Conservation (phyloP, 30 jellyfish, hydroid and myxozoan species). For the Sanderia malayensis region DNA sequence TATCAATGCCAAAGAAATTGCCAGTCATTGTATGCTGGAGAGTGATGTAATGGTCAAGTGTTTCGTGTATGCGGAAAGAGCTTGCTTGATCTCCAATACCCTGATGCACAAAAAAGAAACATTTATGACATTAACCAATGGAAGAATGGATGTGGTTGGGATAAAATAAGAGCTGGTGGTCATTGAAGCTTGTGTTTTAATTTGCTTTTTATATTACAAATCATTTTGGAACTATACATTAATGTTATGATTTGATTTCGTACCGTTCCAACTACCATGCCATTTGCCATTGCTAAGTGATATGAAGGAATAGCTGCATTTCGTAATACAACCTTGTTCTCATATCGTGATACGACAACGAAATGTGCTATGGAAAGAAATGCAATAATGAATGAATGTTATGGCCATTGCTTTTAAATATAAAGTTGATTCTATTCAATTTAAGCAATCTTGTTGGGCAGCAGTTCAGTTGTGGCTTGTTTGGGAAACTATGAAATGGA, state of each 20-base stretch:
- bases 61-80: slow-evolving; percentile 71
- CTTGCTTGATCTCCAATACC: slow-evolving; percentile 82
- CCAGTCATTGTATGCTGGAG: slow-evolving; percentile 67
- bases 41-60: slow-evolving; percentile 65
- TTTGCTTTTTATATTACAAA: too few relatives aligned
- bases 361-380: slow-evolving; percentile 49
- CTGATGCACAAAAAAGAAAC: slow-evolving; percentile 11
- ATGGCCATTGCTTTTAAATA: too few relatives aligned
- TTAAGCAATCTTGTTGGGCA: too few relatives aligned
- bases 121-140: too few relatives aligned
- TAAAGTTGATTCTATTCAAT: too few relatives aligned
- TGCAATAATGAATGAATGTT: neutral
- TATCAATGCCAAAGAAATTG: slow-evolving; percentile 53
- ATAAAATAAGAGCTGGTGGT: too few relatives aligned
- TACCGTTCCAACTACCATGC: slow-evolving; percentile 65
- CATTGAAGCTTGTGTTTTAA: too few relatives aligned
- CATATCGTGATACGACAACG: slow-evolving; percentile 39
- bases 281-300: slow-evolving; percentile 62
- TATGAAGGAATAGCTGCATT: slow-evolving; percentile 63
- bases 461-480: too few relatives aligned
- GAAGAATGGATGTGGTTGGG: too few relatives aligned
- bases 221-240: too few relatives aligned
- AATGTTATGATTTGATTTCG: too few relatives aligned
- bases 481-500: too few relatives aligned
- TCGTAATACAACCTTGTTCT: slow-evolving; percentile 67